These are phyloP conservation scores for Danio tinwini DNA, from an alignment of 2,797 vertebrate species.

Conservation along the genomic window DNA sequence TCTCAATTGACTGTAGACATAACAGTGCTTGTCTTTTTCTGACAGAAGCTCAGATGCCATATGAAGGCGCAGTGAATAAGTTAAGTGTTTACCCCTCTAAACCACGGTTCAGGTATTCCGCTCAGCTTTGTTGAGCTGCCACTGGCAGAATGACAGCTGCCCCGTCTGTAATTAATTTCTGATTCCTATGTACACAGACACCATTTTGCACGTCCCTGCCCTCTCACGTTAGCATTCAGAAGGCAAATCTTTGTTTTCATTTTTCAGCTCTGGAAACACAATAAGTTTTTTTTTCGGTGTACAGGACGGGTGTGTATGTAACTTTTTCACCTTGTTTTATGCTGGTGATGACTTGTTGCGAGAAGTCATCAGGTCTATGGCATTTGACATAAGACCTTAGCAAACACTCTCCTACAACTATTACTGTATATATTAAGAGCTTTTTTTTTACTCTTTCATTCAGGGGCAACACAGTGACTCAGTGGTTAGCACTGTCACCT, in stretches of 20 bases:
- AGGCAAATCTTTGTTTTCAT: conserved; percentile 74
- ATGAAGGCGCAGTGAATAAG: conserved; percentile 65
- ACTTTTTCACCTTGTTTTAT: conserved; percentile 74
- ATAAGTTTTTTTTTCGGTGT: conserved; percentile 44
- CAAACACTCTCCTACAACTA: conserved; percentile 59
- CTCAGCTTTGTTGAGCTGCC: conserved; percentile 64
- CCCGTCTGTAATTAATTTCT: conserved; percentile 74
- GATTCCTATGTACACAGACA: conserved; percentile 78
- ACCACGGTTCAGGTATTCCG: conserved; percentile 71
- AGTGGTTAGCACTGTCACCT: too few species aligned
- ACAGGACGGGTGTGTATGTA: conserved; percentile 80
- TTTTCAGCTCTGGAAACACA: conserved; percentile 55
- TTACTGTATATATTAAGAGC: conserved; percentile 11
- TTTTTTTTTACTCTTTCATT: conserved; percentile 14
- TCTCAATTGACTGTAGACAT: conserved; percentile 61
- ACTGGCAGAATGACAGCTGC: conserved; percentile 73
- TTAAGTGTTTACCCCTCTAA: conserved; percentile 75
- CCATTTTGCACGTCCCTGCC: conserved; percentile 69
- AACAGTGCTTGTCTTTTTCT: conserved; percentile 70
- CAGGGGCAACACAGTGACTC: neutral
- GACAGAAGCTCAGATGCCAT: conserved; percentile 70
- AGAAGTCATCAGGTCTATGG: conserved; percentile 55
- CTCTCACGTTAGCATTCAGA: conserved; percentile 75
- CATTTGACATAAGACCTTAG: conserved; percentile 43
- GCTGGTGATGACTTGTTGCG: conserved; percentile 82